Conservation (phyloP, 2,113 vertebrate species). For the Charina bottae region DNA sequence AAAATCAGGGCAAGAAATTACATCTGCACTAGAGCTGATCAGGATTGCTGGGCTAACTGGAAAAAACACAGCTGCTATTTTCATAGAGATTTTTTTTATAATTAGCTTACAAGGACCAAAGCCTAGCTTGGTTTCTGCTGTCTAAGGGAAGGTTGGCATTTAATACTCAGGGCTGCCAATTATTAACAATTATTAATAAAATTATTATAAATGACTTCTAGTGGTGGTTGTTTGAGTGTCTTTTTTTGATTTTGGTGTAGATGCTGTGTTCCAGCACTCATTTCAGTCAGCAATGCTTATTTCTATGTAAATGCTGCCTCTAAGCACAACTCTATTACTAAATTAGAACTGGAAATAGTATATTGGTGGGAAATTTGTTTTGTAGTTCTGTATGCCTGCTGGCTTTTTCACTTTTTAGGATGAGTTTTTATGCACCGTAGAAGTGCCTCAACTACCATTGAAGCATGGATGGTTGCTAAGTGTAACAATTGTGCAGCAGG, state of each 20-base stretch:
- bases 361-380: background rate
- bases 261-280: background rate
- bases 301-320: background rate
- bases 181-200: conserved; percentile 25
- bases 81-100: conserved; percentile 31
- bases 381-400: background rate
- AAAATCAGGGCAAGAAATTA: conserved; percentile 11
- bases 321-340: background rate
- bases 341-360: background rate
- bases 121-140: conserved; percentile 16
- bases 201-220: background rate
- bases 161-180: conserved; percentile 40
- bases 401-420: background rate
- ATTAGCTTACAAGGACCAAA: conserved; percentile 15
- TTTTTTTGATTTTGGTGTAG: background rate
- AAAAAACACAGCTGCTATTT: conserved; percentile 41
- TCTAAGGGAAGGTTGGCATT: conserved; percentile 20
- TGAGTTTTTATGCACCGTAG: background rate
- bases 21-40: conserved; percentile 21
- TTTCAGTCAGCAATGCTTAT: background rate
- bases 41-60: conserved; percentile 40
- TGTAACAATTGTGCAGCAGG: background rate
- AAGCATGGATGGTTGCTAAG: background rate
- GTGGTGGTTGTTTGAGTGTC: background rate
- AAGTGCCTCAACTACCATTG: background rate